A percentile compares a stretch with the other conserved stretches of the same genome.
Conservation (phyloP, 2,113 vertebrate genomes). For the Myocastor coypus region DNA sequence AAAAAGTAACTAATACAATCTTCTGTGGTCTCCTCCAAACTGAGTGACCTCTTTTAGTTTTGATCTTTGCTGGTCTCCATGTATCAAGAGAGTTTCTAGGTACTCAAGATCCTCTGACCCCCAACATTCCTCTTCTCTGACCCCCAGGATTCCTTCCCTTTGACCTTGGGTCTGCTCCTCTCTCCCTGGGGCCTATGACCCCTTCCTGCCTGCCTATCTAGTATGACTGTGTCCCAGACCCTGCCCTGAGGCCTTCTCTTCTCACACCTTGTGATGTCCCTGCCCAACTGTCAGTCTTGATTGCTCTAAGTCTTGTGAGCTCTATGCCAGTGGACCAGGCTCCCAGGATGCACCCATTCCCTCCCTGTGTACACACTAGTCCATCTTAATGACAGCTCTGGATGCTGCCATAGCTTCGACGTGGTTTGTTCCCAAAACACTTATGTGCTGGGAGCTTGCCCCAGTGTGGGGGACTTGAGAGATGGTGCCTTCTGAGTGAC, state of each 20-base stretch:
- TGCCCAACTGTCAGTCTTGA: accelerated
- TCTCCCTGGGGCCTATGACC: background rate
- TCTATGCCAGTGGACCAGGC: background rate
- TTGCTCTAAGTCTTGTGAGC: background rate
- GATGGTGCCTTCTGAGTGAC: background rate
- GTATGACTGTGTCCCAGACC: background rate
- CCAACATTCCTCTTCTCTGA: background rate
- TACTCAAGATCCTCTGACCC: background rate
- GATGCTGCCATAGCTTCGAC: background rate
- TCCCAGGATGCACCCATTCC: background rate
- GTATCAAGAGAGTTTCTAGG: too few relatives aligned
- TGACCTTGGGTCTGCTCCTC: background rate
- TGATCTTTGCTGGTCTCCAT: background rate
- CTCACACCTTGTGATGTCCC: background rate
- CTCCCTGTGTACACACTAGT: background rate
- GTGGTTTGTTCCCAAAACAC: background rate
- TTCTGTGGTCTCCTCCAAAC: background rate
- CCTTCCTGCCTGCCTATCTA: background rate
- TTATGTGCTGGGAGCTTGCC: background rate
- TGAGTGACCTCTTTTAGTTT: background rate
- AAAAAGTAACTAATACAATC: too few relatives aligned
- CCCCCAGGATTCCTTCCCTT: background rate
- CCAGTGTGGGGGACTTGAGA: background rate
- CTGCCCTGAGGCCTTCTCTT: background rate
- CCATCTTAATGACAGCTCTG: background rate